Percentiles rank a stretch among this genome's conserved stretches.
These are phyloP conservation scores for Tupaia chinensis DNA, from an alignment of 2,113 vertebrate species.

Conservation along the genomic window DNA sequence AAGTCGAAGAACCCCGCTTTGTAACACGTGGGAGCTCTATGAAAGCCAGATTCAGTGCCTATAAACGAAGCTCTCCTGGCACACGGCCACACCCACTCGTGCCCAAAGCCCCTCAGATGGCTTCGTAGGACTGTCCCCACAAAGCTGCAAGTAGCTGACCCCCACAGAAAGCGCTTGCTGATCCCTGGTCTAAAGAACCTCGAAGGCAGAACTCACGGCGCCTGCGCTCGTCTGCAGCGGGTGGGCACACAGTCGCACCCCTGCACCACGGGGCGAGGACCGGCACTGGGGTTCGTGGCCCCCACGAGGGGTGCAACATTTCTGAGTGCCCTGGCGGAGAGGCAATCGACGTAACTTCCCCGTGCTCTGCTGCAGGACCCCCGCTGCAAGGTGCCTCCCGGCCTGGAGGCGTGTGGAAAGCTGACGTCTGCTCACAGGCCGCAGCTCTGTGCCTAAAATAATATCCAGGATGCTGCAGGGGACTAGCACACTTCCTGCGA, in stretches of 20 bases:
- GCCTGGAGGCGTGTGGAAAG: constrained; percentile 89
- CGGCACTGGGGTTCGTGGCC: not conserved
- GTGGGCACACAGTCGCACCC: too few relatives aligned
- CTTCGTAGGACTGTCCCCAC: too few relatives aligned
- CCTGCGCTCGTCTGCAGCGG: not conserved
- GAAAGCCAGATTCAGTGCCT: too few relatives aligned
- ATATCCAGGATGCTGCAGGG: constrained; percentile 90
- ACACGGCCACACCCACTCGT: not conserved
- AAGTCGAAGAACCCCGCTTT: not conserved
- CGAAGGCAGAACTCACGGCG: not conserved
- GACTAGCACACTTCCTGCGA: constrained; percentile 88
- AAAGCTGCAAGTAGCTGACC: not conserved
- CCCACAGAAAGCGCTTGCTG: not conserved
- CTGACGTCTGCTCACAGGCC: constrained; percentile 83
- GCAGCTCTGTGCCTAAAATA: constrained; percentile 91
- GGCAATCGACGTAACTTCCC: constrained; percentile 62
- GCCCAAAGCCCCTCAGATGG: rapidly evolving
- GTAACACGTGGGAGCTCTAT: not conserved
- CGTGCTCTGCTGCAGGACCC: constrained; percentile 78
- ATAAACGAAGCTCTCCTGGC: not conserved
- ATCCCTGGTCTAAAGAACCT: not conserved
- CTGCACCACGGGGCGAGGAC: too few relatives aligned
- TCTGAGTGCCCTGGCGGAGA: rapidly evolving
- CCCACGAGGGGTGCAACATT: not conserved
- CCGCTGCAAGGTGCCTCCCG: constrained; percentile 76